These are phyloP conservation scores for Grammomys dolichurus DNA, from an alignment of 2,113 vertebrate genomes.

Conservation along the genomic window DNA sequence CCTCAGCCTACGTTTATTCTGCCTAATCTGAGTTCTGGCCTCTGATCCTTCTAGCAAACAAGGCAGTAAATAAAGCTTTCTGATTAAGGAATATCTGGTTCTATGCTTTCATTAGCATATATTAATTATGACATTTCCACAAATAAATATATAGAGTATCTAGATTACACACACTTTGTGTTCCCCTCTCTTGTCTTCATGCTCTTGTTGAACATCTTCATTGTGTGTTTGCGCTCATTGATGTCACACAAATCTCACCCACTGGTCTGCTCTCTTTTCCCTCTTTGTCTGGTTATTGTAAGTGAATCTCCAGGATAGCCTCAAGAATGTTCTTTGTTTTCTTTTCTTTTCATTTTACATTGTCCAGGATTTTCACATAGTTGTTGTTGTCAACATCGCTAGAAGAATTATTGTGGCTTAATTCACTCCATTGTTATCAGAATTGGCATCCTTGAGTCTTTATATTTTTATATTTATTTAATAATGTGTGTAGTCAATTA, in stretches of 20 bases:
- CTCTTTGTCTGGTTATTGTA: not conserved
- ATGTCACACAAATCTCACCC: not conserved
- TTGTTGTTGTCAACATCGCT: not conserved
- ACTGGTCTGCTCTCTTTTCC: not conserved
- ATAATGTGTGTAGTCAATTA: not conserved
- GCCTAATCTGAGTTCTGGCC: not conserved
- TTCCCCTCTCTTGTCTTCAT: not conserved
- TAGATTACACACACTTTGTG: no score
- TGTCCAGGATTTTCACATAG: not conserved
- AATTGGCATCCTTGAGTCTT: not conserved
- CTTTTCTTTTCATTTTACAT: not conserved
- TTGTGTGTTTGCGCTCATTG: not conserved
- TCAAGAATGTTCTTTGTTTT: not conserved
- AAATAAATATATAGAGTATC: not conserved
- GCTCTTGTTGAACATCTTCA: not conserved
- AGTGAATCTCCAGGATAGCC: not conserved
- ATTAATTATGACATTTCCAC: not conserved
- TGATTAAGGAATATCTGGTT: not conserved
- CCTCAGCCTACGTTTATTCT: not conserved
- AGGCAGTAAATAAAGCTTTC: not conserved
- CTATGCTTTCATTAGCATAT: not conserved
- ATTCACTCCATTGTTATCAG: not conserved
- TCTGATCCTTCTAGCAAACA: not conserved
- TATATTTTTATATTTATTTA: slow-evolving; percentile 49
- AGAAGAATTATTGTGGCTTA: not conserved